These are phyloP conservation scores for Mesorhabditis sp. DNA, from an alignment of 2,888 invertebrate species.

Conservation along the genomic window DNA sequence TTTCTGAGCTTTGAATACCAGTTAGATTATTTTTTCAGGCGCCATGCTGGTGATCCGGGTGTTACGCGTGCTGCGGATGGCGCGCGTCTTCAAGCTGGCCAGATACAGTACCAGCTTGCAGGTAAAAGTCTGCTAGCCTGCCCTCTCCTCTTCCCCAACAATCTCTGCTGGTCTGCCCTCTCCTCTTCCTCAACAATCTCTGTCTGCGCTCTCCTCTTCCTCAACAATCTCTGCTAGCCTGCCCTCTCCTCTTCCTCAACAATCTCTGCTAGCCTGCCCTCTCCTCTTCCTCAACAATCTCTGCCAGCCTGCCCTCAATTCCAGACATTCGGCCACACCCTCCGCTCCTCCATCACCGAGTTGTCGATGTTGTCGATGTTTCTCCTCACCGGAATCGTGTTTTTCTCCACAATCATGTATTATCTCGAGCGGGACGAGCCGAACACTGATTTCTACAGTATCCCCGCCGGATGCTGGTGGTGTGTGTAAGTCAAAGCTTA, in stretches of 20 bases:
- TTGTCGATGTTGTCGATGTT: slow-evolving; percentile 55
- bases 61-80: slow-evolving; percentile 54
- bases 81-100: slow-evolving; percentile 55
- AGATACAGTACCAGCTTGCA: slow-evolving; percentile 54
- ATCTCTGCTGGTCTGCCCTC: too few relatives aligned
- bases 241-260: too few relatives aligned
- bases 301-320: slow-evolving; percentile 5
- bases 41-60: slow-evolving; percentile 56
- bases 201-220: too few relatives aligned
- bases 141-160: too few relatives aligned
- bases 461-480: slow-evolving; percentile 58
- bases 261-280: too few relatives aligned
- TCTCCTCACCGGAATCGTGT: slow-evolving; percentile 54
- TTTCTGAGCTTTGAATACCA: too few relatives aligned
- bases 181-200: too few relatives aligned
- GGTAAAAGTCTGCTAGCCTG: slow-evolving; percentile 15
- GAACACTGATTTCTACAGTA: slow-evolving; percentile 51
- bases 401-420: slow-evolving; percentile 56
- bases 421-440: slow-evolving; percentile 55
- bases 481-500: slow-evolving; percentile 47
- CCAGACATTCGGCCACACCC: slow-evolving; percentile 56
- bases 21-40: slow-evolving; percentile 30
- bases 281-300: too few relatives aligned
- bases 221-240: too few relatives aligned
- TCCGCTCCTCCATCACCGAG: slow-evolving; percentile 49